Conservation (phyloP, 2,797 vertebrate genomes). For the Todus mexicanus region DNA sequence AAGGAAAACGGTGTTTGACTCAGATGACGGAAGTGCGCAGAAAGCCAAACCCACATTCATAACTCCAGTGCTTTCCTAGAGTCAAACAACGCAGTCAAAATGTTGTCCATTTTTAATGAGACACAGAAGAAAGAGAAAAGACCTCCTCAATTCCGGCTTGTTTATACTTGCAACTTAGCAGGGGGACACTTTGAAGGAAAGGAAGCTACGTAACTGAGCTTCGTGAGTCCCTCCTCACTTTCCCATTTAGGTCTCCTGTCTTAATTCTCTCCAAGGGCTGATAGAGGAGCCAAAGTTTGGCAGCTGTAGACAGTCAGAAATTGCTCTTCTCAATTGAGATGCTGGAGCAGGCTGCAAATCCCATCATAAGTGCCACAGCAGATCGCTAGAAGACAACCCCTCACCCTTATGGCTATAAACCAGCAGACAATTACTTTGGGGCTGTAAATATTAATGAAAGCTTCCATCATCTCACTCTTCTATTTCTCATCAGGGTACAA, state of each 20-base stretch:
- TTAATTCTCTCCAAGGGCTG: neutral
- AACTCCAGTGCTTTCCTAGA: neutral
- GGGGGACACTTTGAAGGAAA: neutral
- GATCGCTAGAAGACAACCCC: neutral
- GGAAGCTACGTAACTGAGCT: neutral
- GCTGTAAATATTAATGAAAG: slow-evolving; percentile 21
- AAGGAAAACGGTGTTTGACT: neutral
- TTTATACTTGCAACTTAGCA: neutral
- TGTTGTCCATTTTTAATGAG: neutral
- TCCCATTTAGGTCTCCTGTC: neutral
- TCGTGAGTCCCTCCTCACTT: neutral
- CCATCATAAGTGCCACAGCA: neutral
- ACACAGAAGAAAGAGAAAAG: neutral
- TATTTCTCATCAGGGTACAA: neutral
- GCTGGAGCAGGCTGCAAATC: neutral
- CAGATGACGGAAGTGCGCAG: neutral
- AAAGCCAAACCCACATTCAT: neutral
- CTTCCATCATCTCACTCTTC: neutral
- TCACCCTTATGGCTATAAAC: neutral
- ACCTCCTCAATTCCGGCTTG: neutral
- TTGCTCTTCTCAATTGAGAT: neutral
- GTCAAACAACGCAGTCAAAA: neutral
- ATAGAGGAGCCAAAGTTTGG: neutral
- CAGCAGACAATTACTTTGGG: neutral
- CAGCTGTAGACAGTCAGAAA: neutral